Evolutionary conservation across 2,797 vertebrate genomes (phyloP).

Genomic region (Sebastes miniatus): DNA sequence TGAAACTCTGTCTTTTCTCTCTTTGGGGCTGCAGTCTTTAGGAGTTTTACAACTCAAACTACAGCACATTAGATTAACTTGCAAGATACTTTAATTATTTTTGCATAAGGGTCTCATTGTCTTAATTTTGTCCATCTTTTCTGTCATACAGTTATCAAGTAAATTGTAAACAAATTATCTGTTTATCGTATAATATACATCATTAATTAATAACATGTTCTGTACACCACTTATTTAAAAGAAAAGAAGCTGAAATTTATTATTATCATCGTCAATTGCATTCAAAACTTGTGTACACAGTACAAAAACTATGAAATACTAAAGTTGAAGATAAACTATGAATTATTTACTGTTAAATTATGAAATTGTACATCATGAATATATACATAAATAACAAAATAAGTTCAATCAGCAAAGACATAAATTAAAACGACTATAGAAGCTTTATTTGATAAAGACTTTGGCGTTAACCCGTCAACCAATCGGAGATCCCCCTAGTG

Average conservation of each 20-base stretch:
- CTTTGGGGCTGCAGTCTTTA: neutral
- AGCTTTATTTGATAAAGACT: too few relatives aligned
- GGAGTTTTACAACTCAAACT: neutral
- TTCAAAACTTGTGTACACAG: neutral
- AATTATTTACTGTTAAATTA: neutral
- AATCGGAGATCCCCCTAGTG: too few relatives aligned
- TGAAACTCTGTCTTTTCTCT: neutral
- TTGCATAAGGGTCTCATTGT: too few relatives aligned
- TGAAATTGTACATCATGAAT: neutral
- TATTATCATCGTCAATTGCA: neutral
- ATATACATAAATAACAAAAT: too few relatives aligned
- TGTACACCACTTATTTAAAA: too few relatives aligned
- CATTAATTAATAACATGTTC: too few relatives aligned
- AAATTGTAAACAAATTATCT: neutral
- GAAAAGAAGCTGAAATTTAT: too few relatives aligned
- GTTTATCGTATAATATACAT: too few relatives aligned
- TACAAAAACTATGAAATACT: too few relatives aligned
- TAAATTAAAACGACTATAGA: too few relatives aligned
- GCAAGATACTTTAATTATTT: neutral
- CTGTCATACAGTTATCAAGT: neutral
- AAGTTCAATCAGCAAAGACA: too few relatives aligned
- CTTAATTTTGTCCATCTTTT: neutral
- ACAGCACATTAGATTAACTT: neutral
- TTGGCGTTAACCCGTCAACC: too few relatives aligned
- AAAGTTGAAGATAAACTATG: neutral